A percentile compares a stretch with the other conserved stretches of the same genome.
Conservation (phyloP, 2,113 vertebrate genomes). For the Microtus ochrogaster region DNA sequence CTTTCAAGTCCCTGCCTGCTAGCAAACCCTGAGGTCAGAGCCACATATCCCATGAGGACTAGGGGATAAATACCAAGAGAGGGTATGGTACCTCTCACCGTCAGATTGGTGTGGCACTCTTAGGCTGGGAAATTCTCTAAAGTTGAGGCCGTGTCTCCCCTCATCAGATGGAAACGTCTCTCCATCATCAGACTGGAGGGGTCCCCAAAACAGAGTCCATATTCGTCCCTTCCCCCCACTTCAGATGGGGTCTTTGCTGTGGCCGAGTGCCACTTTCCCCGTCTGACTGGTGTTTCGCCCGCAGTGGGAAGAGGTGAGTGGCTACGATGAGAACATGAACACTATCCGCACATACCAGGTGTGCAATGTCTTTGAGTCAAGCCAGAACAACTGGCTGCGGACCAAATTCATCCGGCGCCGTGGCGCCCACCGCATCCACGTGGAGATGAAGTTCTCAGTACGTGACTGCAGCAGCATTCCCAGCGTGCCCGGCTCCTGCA, state of each 20-base stretch:
- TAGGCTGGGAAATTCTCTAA: not conserved
- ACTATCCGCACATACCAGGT: slow-evolving; percentile 98
- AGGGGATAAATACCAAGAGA: not conserved
- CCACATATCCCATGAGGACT: not conserved
- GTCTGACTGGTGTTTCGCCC: slow-evolving; percentile 66
- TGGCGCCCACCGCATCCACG: slow-evolving; percentile 95
- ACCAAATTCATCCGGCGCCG: slow-evolving; percentile 94
- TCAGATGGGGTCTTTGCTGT: not conserved
- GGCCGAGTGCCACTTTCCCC: not conserved
- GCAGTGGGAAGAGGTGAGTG: slow-evolving; percentile 99
- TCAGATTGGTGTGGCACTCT: not conserved
- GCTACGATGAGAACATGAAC: slow-evolving; percentile 98
- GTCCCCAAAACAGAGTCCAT: not conserved
- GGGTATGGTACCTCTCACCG: not conserved
- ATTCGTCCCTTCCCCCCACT: not conserved
- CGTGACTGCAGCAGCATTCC: slow-evolving; percentile 98
- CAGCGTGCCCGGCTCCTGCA: slow-evolving; percentile 96
- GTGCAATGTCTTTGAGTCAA: slow-evolving; percentile 96
- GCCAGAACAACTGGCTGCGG: slow-evolving; percentile 98
- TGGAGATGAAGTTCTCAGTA: slow-evolving; percentile 98
- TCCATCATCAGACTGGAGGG: not conserved
- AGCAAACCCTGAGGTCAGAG: not conserved
- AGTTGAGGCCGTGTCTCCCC: not conserved
- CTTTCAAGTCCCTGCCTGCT: not conserved
- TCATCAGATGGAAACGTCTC: not conserved